phyloP scores from a whole-genome alignment of 2,888 invertebrate genomes.

The Rhodophaea formosa region DNA sequence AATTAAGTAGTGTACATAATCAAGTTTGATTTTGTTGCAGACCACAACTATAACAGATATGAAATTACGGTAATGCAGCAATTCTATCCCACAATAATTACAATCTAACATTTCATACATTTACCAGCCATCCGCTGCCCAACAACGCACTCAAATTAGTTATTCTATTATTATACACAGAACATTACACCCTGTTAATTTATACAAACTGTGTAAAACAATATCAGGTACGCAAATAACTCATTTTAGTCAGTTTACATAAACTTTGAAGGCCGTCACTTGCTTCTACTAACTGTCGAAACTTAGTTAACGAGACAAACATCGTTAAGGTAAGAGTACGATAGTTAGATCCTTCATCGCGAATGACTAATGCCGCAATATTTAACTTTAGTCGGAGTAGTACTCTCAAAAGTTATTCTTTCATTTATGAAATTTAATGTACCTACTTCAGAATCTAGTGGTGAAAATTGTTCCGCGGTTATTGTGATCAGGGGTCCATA shows the following conservation, averaged over 20 bases:
- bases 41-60: too few species aligned
- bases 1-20: too few species aligned
- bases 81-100: not conserved
- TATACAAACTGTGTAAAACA: slow-evolving; percentile 20
- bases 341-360: slow-evolving; percentile 35
- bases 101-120: not conserved
- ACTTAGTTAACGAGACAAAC: slow-evolving; percentile 60
- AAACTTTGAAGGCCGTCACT: slow-evolving; percentile 44
- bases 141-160: not conserved
- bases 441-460: not conserved
- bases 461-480: not conserved
- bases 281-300: slow-evolving; percentile 49
- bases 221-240: slow-evolving; percentile 40
- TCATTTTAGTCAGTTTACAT: slow-evolving; percentile 42
- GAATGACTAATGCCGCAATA: slow-evolving; percentile 28
- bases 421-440: too few species aligned
- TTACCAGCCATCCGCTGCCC: not conserved
- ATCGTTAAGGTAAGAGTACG: slow-evolving; percentile 47
- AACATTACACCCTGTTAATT: slow-evolving; percentile 7
- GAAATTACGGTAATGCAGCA: not conserved
- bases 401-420: not conserved
- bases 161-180: not conserved
- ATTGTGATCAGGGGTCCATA: too few species aligned
- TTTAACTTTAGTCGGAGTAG: slow-evolving; percentile 14
- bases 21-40: too few species aligned